Conservation (phyloP, 1,140 invertebrate species). For the Melipona quadrifasciata region DNA sequence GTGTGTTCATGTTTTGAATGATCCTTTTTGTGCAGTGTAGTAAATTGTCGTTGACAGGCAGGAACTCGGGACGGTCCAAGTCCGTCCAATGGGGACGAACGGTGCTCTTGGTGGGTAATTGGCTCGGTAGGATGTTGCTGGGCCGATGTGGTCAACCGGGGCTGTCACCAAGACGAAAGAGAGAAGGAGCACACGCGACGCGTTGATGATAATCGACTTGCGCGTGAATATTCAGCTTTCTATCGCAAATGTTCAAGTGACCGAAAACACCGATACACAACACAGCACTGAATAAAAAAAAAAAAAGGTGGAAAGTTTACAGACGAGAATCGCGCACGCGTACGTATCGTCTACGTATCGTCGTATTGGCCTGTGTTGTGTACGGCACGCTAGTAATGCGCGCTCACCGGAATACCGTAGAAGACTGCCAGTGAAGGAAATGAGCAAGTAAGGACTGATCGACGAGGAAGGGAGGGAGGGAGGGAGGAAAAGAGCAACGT, state of each 20-base stretch:
- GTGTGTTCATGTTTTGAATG: slow-evolving; percentile 6
- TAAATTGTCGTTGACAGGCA: background rate
- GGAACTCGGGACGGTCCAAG: background rate
- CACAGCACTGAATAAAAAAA: background rate
- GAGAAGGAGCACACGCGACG: slow-evolving; percentile 11
- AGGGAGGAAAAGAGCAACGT: background rate
- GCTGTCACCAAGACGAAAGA: slow-evolving; percentile 4
- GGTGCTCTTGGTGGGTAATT: background rate
- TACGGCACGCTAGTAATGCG: background rate
- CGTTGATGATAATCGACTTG: background rate
- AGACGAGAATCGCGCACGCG: slow-evolving; percentile 3
- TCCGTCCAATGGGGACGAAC: background rate
- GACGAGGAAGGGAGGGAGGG: background rate
- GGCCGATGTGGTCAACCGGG: background rate
- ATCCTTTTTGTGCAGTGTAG: background rate
- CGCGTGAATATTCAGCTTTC: background rate
- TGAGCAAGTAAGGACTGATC: background rate
- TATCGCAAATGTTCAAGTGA: background rate
- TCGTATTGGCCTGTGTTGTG: background rate
- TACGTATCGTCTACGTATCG: background rate
- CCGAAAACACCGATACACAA: background rate
- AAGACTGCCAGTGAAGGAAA: background rate
- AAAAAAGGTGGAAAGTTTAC: background rate
- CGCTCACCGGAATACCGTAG: slow-evolving; percentile 32
- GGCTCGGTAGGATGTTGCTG: background rate